Base-by-base conservation (phyloP, 2,113 vertebrate species). In the Hypomesus transpacificus region DNA sequence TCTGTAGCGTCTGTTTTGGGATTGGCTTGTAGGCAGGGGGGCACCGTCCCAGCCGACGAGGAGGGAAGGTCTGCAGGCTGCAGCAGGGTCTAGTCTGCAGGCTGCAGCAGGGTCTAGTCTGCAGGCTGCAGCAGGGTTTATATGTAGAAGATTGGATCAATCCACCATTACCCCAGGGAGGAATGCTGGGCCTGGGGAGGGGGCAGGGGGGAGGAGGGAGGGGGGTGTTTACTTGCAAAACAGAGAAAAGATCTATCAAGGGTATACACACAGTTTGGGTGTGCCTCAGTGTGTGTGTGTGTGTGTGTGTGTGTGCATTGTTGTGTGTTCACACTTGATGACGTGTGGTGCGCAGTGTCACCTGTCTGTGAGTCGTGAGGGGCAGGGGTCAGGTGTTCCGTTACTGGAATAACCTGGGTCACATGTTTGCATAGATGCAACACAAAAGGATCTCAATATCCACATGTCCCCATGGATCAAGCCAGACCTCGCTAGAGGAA, bases 81-180 rank as follows among this genome's bases (percentile, higher is more conserved):
- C 34, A 22, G 17, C 3, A 14, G 51, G 63, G 31, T 56, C 16
- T 56, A 21, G 17, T 24, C 20, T 60, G 61, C 66, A 59, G n/a
- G 64, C 26, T 65, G 59, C 34, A 22, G 17, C 3, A 14, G 51
- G 63, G 31, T 56, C n/a, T n/a, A 9, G 17, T 24, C 20, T 60
- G 61, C 66, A 59, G n/a, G 64, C 26, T 65, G 59, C 34, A 22
- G 17, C 3, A 14, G 51, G 63, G 31, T 56, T 18, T 56, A 21
- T 7, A 22, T 61, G 54, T 26, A 51, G 74, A 57, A 54, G 70
- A 69, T 34, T 16, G 59, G 74, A 69, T 75, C 75, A 76, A 24
- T 71, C 65, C 54, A 69, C 54, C 73, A 62, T 65, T 66, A 60
- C 59, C 68, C 66, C 56, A 4, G 26, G 66, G 68, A 34, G 21